Conservation (phyloP, 2,113 vertebrate genomes). For the Apus apus region DNA sequence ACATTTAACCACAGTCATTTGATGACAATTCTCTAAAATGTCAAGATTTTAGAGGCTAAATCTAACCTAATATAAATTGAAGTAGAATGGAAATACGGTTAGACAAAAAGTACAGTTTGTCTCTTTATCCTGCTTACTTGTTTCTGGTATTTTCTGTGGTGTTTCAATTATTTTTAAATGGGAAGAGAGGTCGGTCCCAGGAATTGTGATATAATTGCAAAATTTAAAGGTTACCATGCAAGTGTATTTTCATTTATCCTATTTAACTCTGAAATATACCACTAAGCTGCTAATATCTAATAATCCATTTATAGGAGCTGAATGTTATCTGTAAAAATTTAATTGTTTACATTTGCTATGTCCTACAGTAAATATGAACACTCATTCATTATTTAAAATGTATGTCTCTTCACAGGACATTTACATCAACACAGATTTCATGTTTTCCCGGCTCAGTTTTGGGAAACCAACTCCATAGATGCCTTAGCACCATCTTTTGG, state of each 20-base stretch:
- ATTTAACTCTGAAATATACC: constrained; percentile 39
- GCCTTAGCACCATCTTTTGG: constrained; percentile 71
- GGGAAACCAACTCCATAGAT: neutral
- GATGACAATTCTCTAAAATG: neutral
- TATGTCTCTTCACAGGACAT: neutral
- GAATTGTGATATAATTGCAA: neutral
- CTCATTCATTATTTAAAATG: constrained; percentile 13
- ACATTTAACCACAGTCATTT: neutral
- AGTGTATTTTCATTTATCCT: constrained; percentile 36
- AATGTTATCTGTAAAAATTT: constrained; percentile 47
- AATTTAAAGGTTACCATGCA: neutral
- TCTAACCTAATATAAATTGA: neutral
- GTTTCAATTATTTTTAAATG: neutral
- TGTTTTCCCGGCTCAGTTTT: neutral
- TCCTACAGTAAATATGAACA: constrained; percentile 37
- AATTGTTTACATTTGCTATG: constrained; percentile 61
- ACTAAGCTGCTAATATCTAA: constrained; percentile 46
- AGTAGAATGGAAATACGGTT: neutral
- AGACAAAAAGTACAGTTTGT: neutral
- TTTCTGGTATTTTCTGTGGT: neutral
- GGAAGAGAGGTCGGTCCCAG: neutral
- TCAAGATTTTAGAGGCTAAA: neutral
- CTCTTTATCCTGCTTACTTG: neutral
- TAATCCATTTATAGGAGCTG: constrained; percentile 47
- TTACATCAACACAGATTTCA: neutral